These are phyloP conservation scores for Syngnathus typhle DNA, from an alignment of 2,113 vertebrate species.

Conservation along the genomic window DNA sequence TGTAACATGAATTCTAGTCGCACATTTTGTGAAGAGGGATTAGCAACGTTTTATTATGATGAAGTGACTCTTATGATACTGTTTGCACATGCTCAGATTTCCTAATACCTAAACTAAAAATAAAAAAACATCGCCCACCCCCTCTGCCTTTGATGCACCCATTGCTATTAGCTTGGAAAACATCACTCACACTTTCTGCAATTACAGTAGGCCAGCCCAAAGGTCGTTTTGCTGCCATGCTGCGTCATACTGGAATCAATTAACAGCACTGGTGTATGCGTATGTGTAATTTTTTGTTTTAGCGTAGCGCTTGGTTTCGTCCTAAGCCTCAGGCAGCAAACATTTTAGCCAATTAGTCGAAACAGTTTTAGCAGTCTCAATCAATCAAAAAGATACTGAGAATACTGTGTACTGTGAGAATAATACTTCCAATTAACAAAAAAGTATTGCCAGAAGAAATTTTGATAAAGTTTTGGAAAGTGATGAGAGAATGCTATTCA, in stretches of 20 bases:
- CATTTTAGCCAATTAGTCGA: no score
- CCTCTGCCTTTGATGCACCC: neutral
- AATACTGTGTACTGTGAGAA: no score
- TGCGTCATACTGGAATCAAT: neutral
- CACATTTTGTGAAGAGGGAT: neutral
- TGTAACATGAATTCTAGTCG: neutral
- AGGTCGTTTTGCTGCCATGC: neutral
- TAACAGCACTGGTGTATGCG: neutral
- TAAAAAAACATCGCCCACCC: neutral
- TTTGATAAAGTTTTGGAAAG: no score
- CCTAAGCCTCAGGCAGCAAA: no score
- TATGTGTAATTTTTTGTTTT: no score
- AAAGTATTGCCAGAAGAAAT: no score
- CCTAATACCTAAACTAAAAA: neutral
- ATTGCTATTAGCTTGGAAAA: conserved; percentile 1
- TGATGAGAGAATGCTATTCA: no score
- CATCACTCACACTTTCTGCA: neutral
- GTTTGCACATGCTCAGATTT: neutral
- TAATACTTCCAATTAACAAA: no score
- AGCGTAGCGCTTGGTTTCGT: no score
- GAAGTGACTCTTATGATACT: neutral
- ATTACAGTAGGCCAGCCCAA: neutral
- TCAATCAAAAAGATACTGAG: no score
- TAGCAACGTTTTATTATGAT: neutral
- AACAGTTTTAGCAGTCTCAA: no score